Conservation (phyloP, 2,797 vertebrate species). For the Mastacembelus armatus region DNA sequence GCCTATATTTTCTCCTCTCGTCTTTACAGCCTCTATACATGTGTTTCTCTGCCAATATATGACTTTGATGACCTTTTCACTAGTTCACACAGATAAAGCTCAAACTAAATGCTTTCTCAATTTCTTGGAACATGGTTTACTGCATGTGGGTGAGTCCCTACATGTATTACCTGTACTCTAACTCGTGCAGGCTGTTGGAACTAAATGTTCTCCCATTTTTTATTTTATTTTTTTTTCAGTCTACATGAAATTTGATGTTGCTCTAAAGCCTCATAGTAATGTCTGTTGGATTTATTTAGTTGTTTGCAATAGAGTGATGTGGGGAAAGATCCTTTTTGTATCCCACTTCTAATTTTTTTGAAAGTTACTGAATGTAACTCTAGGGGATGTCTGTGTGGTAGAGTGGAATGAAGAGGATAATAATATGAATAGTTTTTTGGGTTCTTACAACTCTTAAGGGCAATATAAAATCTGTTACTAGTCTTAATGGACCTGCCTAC, state of each 20-base stretch:
- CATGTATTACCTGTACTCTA: too few relatives aligned
- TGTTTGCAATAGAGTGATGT: conserved; percentile 14
- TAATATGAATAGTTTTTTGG: conserved; percentile 45
- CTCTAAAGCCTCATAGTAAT: conserved; percentile 44
- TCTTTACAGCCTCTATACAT: conserved; percentile 14
- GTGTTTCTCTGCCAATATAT: conserved; percentile 29
- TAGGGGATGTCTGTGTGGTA: conserved; percentile 43
- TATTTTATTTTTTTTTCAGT: conserved; percentile 30
- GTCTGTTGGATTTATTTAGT: conserved; percentile 42
- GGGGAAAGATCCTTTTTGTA: conserved; percentile 45
- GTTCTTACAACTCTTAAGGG: conserved; percentile 52
- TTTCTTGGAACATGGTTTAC: conserved; percentile 61
- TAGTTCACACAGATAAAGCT: conserved; percentile 49
- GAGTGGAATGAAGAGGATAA: conserved; percentile 53
- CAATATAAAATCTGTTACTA: conserved; percentile 52
- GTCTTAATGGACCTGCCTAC: conserved; percentile 44
- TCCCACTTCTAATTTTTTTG: conserved; percentile 42
- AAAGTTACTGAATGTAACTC: conserved; percentile 62
- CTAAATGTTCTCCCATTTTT: conserved; percentile 27
- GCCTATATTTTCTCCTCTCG: conserved; percentile 9
- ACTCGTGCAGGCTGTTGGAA: conserved; percentile 21
- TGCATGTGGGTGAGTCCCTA: conserved; percentile 41
- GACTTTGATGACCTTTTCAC: conserved; percentile 48
- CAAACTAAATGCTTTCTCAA: conserved; percentile 72
- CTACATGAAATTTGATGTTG: conserved; percentile 33